These are phyloP conservation scores for Bedellia somnulentella DNA, from an alignment of 2,888 invertebrate species.

Conservation along the genomic window DNA sequence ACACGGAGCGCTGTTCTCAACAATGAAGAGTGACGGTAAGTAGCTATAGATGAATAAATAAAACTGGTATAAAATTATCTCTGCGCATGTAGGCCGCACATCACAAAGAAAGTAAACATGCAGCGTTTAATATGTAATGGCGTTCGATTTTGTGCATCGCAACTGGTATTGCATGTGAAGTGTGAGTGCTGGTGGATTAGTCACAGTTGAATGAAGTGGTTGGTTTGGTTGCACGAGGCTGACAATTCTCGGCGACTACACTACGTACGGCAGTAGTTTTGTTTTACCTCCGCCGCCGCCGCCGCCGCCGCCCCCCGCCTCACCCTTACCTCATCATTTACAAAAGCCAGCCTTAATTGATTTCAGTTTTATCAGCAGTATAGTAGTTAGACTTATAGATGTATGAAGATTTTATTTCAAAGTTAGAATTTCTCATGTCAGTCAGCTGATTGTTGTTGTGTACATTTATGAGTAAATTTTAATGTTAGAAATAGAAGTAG, in stretches of 20 bases:
- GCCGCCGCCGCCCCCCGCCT: background rate
- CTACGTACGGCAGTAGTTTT: background rate
- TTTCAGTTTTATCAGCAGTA: too few relatives aligned
- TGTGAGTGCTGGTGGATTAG: conserved; percentile 13
- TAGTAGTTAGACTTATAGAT: too few relatives aligned
- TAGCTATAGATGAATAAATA: conserved; percentile 20
- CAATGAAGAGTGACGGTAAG: conserved; percentile 56
- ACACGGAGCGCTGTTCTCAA: conserved; percentile 36
- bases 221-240: background rate
- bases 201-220: conserved; percentile 6
- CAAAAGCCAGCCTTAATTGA: too few relatives aligned
- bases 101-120: conserved; percentile 39
- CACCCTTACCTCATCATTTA: too few relatives aligned
- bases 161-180: conserved; percentile 9
- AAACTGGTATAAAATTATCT: conserved; percentile 21
- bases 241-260: background rate
- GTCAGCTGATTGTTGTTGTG: too few relatives aligned
- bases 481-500: too few relatives aligned
- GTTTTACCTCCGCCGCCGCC: background rate
- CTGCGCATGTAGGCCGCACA: conserved; percentile 51
- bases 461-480: too few relatives aligned
- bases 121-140: conserved; percentile 42
- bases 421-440: too few relatives aligned
- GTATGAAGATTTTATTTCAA: too few relatives aligned
- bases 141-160: conserved; percentile 46